These are phyloP conservation scores for Prunella fulvescens DNA, from an alignment of 2,113 vertebrate genomes.

Conservation along the genomic window DNA sequence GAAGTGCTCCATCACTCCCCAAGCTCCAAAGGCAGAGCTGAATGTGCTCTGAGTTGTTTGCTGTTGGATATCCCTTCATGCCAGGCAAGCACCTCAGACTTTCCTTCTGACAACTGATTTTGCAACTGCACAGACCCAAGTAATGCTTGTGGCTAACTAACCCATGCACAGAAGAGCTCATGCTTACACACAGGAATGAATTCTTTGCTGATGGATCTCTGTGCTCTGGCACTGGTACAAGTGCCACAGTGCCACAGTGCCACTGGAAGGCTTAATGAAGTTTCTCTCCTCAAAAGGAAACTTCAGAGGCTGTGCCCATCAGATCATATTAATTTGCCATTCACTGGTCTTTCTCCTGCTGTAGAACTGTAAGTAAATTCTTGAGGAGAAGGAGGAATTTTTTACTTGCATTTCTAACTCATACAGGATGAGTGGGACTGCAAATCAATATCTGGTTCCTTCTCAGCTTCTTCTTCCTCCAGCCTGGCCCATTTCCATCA, in stretches of 20 bases:
- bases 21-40: background rate
- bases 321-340: background rate
- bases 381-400: background rate
- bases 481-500: background rate
- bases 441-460: background rate
- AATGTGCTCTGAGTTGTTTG: background rate
- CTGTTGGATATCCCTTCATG: background rate
- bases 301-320: background rate
- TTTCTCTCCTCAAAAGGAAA: background rate
- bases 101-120: background rate
- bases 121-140: background rate
- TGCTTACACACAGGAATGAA: background rate
- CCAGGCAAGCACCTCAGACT: background rate
- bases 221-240: background rate
- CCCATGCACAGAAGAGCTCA: background rate
- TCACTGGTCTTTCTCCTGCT: background rate
- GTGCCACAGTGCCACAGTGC: background rate
- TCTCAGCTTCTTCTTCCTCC: background rate
- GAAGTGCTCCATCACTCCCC: background rate
- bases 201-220: background rate
- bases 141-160: background rate
- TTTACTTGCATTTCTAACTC: background rate
- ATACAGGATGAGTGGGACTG: background rate
- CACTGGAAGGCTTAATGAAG: background rate
- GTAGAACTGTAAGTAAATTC: background rate